A percentile compares a stretch with the other conserved stretches of the same genome.
Conservation (phyloP, 2,797 vertebrate species). For the Falco cherrug region DNA sequence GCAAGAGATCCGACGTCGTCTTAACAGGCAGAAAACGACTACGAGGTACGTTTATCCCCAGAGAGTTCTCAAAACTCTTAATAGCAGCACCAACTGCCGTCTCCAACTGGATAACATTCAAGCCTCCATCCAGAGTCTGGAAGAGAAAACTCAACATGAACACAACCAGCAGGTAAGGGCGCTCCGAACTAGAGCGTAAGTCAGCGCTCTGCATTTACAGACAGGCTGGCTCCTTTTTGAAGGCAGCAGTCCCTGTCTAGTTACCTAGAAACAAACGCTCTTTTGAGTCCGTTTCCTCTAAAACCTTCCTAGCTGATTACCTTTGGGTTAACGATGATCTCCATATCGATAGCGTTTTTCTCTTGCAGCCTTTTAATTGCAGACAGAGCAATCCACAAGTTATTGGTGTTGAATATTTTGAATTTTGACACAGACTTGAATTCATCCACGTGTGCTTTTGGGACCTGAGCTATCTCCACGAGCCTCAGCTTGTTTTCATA, state of each 20-base stretch:
- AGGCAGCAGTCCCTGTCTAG: background rate
- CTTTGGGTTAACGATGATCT: conserved; percentile 98
- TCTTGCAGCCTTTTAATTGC: conserved; percentile 93
- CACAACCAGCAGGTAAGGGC: background rate
- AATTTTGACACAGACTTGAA: conserved; percentile 99
- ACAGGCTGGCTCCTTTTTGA: background rate
- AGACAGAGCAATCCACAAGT: conserved; percentile 93
- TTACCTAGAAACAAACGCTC: background rate
- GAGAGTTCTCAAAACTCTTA: conserved; percentile 96
- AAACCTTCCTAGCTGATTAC: conserved; percentile 64
- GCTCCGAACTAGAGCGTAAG: rapidly evolving
- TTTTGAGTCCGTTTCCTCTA: background rate
- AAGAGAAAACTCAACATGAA: background rate
- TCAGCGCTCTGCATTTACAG: background rate
- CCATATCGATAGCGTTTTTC: conserved; percentile 90
- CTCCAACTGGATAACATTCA: conserved; percentile 96
- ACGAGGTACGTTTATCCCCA: conserved; percentile 97
- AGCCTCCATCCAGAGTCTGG: conserved; percentile 93
- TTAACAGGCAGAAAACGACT: conserved; percentile 98
- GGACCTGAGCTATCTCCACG: conserved; percentile 97
- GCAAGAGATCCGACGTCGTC: conserved; percentile 95
- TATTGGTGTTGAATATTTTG: conserved; percentile 99
- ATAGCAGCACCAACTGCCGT: conserved; percentile 97
- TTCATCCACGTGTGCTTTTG: conserved; percentile 94
- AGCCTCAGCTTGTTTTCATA: conserved; percentile 92